These are phyloP conservation scores for Tokudaia muenninki DNA, from an alignment of 2,797 vertebrate genomes.

Conservation along the genomic window DNA sequence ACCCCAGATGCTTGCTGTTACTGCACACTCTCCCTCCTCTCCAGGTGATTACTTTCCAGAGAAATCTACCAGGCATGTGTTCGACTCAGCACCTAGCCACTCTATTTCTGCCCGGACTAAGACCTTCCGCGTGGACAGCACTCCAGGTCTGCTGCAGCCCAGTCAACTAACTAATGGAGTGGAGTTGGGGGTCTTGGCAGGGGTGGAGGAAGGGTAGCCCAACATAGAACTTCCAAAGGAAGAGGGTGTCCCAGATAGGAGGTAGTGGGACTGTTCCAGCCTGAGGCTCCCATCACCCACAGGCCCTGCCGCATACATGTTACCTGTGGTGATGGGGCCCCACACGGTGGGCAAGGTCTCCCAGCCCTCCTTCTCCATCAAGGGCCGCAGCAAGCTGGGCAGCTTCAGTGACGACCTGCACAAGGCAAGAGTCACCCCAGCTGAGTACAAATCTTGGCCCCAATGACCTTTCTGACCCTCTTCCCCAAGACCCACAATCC, in stretches of 20 bases:
- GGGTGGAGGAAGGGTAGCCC: not conserved
- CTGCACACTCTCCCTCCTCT: not conserved
- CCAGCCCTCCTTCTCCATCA: conserved; percentile 85
- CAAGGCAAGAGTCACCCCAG: conserved; percentile 78
- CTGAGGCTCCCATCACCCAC: not conserved
- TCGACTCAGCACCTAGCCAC: conserved; percentile 76
- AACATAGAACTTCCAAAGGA: not conserved
- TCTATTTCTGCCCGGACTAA: conserved; percentile 79
- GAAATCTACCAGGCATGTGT: conserved; percentile 77
- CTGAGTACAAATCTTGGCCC: not conserved
- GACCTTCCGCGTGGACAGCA: conserved; percentile 77
- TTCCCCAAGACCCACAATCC: not conserved
- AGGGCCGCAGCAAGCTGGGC: conserved; percentile 81
- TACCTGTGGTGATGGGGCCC: conserved; percentile 83
- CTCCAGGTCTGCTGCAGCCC: conserved; percentile 75
- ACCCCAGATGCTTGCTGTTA: not conserved
- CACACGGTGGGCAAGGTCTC: conserved; percentile 75
- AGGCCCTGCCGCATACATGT: conserved; percentile 83
- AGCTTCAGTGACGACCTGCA: conserved; percentile 83
- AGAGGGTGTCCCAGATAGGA: not conserved
- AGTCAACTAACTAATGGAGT: rapidly evolving
- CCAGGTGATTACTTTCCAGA: conserved; percentile 84
- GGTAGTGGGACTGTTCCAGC: not conserved
- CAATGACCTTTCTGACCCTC: not conserved
- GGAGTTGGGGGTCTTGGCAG: not conserved